A percentile compares a stretch with the other conserved stretches of the same genome.
These are phyloP conservation scores for Tretioscincus oriximinensis DNA, from an alignment of 2,113 vertebrate genomes.

Conservation along the genomic window DNA sequence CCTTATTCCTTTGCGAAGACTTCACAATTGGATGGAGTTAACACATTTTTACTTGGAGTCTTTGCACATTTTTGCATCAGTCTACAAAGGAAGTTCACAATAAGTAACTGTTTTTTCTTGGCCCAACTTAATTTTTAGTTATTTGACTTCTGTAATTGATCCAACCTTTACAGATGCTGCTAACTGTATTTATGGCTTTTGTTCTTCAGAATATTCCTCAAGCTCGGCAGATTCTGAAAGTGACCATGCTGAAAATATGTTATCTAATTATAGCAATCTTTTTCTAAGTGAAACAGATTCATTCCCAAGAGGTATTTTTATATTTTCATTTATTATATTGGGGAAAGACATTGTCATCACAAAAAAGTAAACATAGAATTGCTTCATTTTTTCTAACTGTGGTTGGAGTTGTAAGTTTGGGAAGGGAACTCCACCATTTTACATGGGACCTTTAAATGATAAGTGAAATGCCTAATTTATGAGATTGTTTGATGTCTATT, in stretches of 20 bases:
- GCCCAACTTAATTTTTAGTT: background rate
- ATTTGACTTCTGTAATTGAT: background rate
- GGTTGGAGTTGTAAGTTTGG: background rate
- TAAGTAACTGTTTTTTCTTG: background rate
- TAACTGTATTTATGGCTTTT: constrained; percentile 12
- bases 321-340: background rate
- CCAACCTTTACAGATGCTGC: background rate
- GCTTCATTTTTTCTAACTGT: background rate
- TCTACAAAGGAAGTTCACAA: background rate
- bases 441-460: no score
- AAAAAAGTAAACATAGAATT: background rate
- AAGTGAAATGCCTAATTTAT: no score
- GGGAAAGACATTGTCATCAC: background rate
- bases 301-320: constrained; percentile 30
- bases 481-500: no score
- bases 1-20: no score
- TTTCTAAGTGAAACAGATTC: constrained; percentile 4
- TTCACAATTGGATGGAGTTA: no score
- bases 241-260: constrained; percentile 27
- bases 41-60: no score
- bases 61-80: background rate
- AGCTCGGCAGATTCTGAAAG: constrained; percentile 44
- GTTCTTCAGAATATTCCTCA: constrained; percentile 39
- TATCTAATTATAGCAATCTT: background rate
- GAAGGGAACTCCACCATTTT: background rate